These are phyloP conservation scores for Xiphorhynchus elegans DNA, from an alignment of 2,113 vertebrate species.

Conservation along the genomic window DNA sequence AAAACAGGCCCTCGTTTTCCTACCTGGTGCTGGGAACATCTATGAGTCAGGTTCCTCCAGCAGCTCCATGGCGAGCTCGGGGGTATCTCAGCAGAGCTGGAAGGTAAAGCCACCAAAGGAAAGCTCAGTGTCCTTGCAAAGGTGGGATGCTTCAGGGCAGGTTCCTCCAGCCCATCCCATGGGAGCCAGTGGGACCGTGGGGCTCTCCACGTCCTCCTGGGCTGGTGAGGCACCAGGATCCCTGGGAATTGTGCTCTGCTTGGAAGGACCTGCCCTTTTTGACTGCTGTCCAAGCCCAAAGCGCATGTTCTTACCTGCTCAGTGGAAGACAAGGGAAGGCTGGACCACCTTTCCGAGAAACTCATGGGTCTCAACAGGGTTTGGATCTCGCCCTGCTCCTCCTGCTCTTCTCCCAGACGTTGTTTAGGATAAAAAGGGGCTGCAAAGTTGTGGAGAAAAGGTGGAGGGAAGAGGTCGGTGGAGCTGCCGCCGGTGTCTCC, in stretches of 20 bases:
- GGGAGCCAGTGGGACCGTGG: neutral
- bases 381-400: neutral
- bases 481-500: neutral
- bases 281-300: constrained; percentile 58
- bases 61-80: neutral
- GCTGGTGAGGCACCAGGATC: constrained; percentile 47
- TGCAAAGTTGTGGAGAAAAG: neutral
- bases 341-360: constrained; percentile 1
- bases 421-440: neutral
- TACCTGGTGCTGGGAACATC: constrained; percentile 66
- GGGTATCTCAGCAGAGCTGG: constrained; percentile 21
- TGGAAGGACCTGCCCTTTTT: constrained; percentile 62
- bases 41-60: constrained; percentile 20
- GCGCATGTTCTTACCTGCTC: constrained; percentile 69
- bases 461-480: neutral
- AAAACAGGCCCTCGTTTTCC: neutral
- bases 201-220: constrained; percentile 37
- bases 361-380: neutral
- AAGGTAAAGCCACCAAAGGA: constrained; percentile 28
- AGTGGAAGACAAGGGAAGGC: neutral
- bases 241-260: constrained; percentile 60
- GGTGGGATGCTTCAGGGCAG: neutral
- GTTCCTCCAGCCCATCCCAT: neutral
- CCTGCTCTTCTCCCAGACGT: neutral
- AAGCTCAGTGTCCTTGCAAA: neutral